Evolutionary conservation across 2,797 vertebrate genomes (phyloP).

Genomic region (Capromys pilorides): DNA sequence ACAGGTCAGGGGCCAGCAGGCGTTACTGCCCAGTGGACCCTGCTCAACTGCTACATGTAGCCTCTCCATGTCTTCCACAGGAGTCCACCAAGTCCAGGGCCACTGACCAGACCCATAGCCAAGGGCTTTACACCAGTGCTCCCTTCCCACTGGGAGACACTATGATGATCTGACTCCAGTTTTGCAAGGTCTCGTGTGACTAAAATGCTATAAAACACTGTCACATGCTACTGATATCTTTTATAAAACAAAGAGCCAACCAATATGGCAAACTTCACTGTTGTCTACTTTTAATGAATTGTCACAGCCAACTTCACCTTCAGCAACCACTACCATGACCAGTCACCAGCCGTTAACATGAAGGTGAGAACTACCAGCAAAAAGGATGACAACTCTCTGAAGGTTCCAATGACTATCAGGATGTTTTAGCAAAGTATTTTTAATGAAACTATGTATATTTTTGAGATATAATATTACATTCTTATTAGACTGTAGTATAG

Average conservation of each 20-base stretch:
- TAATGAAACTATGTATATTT: neutral
- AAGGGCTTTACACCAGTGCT: slow-evolving; percentile 64
- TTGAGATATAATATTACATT: neutral
- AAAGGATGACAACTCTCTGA: neutral
- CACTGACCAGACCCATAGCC: slow-evolving; percentile 54
- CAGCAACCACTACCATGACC: no score
- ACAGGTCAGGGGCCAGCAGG: slow-evolving; percentile 94
- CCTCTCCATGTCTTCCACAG: slow-evolving; percentile 93
- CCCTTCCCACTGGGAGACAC: slow-evolving; percentile 89
- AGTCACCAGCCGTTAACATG: neutral
- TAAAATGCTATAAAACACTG: neutral
- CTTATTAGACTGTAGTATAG: neutral
- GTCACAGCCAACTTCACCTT: neutral
- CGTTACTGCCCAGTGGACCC: slow-evolving; percentile 94
- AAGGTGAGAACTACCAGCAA: neutral
- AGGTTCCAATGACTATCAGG: neutral
- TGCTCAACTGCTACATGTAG: slow-evolving; percentile 96
- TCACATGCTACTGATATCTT: neutral
- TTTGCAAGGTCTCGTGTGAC: neutral
- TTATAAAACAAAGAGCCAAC: neutral
- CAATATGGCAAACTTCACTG: neutral
- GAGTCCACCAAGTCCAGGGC: slow-evolving; percentile 85
- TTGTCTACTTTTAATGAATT: neutral
- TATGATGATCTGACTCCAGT: slow-evolving; percentile 83
- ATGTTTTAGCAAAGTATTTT: neutral